Evolutionary conservation across 2,888 invertebrate genomes (phyloP).

Genomic region (Cheilosia vernalis): DNA sequence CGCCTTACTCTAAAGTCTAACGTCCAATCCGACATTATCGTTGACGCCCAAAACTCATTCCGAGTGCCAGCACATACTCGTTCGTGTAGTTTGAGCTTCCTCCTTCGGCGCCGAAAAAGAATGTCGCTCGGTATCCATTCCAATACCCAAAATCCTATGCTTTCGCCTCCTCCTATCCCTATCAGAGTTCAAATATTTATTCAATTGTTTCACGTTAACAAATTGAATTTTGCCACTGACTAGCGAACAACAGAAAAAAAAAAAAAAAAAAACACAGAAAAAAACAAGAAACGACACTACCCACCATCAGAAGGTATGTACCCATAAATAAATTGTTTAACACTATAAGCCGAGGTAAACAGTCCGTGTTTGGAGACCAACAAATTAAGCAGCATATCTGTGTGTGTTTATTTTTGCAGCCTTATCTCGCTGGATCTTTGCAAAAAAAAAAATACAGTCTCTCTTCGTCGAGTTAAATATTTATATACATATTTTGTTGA

Average conservation of each 20-base stretch:
- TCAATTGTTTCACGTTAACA: slow-evolving; percentile 15
- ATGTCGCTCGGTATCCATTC: neutral
- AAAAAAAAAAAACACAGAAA: neutral
- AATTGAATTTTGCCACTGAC: slow-evolving; percentile 65
- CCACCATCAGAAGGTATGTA: slow-evolving; percentile 2
- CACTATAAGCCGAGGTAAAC: slow-evolving; percentile 40
- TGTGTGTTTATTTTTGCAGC: slow-evolving; percentile 45
- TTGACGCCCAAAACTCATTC: neutral
- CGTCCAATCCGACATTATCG: neutral
- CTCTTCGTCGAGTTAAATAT: slow-evolving; percentile 14
- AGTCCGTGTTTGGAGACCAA: slow-evolving; percentile 45
- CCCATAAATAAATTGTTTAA: slow-evolving; percentile 57
- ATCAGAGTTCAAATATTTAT: slow-evolving; percentile 47
- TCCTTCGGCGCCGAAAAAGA: neutral
- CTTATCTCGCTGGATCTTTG: slow-evolving; percentile 33
- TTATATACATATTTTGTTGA: slow-evolving; percentile 17
- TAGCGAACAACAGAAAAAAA: neutral
- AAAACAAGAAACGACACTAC: neutral
- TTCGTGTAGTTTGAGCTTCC: neutral
- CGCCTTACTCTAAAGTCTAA: neutral
- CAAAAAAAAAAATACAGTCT: neutral
- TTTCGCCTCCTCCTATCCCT: neutral
- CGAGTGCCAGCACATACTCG: neutral
- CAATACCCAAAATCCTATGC: neutral
- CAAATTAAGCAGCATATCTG: slow-evolving; percentile 56